A percentile compares a stretch with the other conserved stretches of the same genome.
Conservation (phyloP, 1,140 invertebrate genomes). For the Cepaea nemoralis region DNA sequence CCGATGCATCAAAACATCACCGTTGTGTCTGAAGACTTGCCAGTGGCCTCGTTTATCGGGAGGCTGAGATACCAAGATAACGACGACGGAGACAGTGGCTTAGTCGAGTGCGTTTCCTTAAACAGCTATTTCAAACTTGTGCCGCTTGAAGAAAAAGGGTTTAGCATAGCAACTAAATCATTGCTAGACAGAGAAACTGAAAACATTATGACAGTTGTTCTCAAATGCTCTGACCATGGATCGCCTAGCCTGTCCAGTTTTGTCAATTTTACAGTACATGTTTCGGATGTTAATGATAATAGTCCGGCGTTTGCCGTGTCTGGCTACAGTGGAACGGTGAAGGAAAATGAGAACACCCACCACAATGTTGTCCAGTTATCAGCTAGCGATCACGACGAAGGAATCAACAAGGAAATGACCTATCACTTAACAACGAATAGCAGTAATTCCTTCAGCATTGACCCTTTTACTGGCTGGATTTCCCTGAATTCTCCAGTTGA, state of each 20-base stretch:
- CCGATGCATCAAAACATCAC: slow-evolving; percentile 19
- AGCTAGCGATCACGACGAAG: slow-evolving; percentile 50
- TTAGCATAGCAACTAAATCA: slow-evolving; percentile 69
- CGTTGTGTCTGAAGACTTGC: slow-evolving; percentile 90
- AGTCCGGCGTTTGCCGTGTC: slow-evolving; percentile 52
- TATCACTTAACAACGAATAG: slow-evolving; percentile 45
- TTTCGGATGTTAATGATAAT: slow-evolving; percentile 52
- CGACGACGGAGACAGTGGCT: slow-evolving; percentile 85
- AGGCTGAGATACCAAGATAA: slow-evolving; percentile 88
- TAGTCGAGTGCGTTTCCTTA: slow-evolving; percentile 76
- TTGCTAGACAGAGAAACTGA: slow-evolving; percentile 85
- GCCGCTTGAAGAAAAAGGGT: slow-evolving; percentile 31
- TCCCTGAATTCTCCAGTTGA: slow-evolving; percentile 46
- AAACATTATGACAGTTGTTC: slow-evolving; percentile 86
- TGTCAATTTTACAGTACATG: slow-evolving; percentile 61
- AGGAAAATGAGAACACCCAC: slow-evolving; percentile 40
- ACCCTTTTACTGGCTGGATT: slow-evolving; percentile 48
- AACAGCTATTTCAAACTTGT: slow-evolving; percentile 25
- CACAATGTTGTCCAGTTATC: slow-evolving; percentile 41
- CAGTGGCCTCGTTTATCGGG: slow-evolving; percentile 86
- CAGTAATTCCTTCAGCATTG: slow-evolving; percentile 46
- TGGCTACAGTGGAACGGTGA: slow-evolving; percentile 47
- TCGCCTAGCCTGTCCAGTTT: slow-evolving; percentile 50
- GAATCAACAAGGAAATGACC: slow-evolving; percentile 46
- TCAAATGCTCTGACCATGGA: slow-evolving; percentile 85